Percentiles rank a stretch among this genome's conserved stretches.
Evolutionary conservation across 2,888 invertebrate species (phyloP).

Genomic region (Pseudococcus longispinus): DNA sequence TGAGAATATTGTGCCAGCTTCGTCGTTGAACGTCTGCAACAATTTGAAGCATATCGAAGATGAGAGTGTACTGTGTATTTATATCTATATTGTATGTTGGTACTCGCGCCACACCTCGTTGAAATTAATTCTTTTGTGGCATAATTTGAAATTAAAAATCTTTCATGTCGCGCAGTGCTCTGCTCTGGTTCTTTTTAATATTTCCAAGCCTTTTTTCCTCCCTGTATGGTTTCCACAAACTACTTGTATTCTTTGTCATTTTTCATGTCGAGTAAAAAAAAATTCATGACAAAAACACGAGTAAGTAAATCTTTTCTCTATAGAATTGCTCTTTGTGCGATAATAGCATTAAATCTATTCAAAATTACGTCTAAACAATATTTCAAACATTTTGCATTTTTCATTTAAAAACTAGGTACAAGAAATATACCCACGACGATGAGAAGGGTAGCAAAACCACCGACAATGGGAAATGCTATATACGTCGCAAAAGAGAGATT

Average conservation of each 20-base stretch:
- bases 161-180: neutral
- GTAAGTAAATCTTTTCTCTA: slow-evolving; percentile 42
- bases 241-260: slow-evolving; percentile 41
- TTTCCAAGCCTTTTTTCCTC: neutral
- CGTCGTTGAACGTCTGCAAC: neutral
- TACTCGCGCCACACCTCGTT: neutral
- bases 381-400: slow-evolving; percentile 42
- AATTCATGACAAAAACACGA: slow-evolving; percentile 26
- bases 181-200: neutral
- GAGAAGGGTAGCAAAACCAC: neutral
- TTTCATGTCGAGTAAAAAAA: slow-evolving; percentile 19
- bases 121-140: slow-evolving; percentile 36
- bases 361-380: slow-evolving; percentile 43
- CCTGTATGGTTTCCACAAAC: neutral
- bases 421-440: neutral
- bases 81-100: neutral
- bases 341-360: slow-evolving; percentile 45
- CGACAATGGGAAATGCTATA: slow-evolving; percentile 3
- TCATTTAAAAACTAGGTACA: neutral
- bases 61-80: neutral
- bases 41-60: neutral
- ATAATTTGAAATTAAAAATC: slow-evolving; percentile 41
- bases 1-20: neutral
- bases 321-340: slow-evolving; percentile 18
- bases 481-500: neutral